Evolutionary conservation across 2,113 vertebrate species (phyloP).

Genomic region (Arothron firmamentum): DNA sequence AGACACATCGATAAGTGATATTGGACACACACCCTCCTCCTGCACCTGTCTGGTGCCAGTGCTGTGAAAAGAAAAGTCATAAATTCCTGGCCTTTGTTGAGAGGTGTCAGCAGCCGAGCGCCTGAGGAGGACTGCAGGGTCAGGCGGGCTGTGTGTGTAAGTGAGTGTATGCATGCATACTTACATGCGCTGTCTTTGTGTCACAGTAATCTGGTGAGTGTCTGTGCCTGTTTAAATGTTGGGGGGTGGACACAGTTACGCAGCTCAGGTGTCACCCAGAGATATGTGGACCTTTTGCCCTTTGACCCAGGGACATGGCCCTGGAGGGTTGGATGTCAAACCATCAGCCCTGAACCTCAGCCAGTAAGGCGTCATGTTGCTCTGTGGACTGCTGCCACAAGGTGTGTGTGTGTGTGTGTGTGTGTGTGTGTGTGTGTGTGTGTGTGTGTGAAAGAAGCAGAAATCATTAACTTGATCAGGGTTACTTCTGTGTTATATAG

Average conservation of each 20-base stretch:
- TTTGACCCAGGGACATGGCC: constrained; percentile 63
- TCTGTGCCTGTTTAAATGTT: constrained; percentile 30
- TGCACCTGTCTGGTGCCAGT: constrained; percentile 58
- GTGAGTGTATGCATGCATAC: constrained; percentile 28
- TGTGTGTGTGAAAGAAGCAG: constrained; percentile 16
- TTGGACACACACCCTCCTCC: constrained; percentile 6
- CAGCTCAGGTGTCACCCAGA: constrained; percentile 56
- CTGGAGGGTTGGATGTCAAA: constrained; percentile 66
- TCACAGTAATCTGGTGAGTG: constrained; percentile 42
- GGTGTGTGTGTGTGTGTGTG: constrained; percentile 25
- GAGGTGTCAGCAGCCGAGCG: constrained; percentile 56
- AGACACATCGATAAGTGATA: not conserved
- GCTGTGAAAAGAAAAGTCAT: constrained; percentile 46
- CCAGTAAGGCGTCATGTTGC: constrained; percentile 55
- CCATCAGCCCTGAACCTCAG: constrained; percentile 57
- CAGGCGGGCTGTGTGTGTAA: constrained; percentile 25
- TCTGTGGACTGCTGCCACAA: constrained; percentile 17
- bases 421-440: constrained; percentile 19
- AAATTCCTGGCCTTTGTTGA: constrained; percentile 65
- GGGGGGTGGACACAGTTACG: constrained; percentile 24
- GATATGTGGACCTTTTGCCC: constrained; percentile 64
- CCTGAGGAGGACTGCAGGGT: constrained; percentile 39
- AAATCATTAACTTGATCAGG: constrained; percentile 36
- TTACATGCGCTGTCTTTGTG: constrained; percentile 44
- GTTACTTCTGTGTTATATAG: no score